Evolutionary conservation across 2,113 vertebrate species (phyloP).

Genomic region (Rhynchomys soricoides): DNA sequence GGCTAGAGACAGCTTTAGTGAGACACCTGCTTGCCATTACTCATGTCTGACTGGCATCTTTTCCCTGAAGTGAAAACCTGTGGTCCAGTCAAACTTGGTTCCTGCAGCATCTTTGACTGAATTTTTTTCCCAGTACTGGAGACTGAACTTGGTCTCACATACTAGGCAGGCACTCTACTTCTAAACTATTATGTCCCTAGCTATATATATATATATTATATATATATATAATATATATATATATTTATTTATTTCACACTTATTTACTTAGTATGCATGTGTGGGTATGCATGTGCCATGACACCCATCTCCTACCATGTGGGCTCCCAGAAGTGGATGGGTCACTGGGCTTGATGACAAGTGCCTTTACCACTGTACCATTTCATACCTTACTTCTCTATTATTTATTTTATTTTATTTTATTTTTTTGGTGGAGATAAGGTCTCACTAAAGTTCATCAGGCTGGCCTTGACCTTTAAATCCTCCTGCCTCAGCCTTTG

Average conservation of each 20-base stretch:
- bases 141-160: background rate
- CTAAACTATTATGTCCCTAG: background rate
- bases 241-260: no score
- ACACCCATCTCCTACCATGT: background rate
- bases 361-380: background rate
- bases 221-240: background rate
- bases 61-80: background rate
- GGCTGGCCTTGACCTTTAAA: background rate
- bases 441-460: background rate
- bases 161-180: no score
- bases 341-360: no score
- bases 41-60: background rate
- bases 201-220: background rate
- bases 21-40: background rate
- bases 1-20: background rate
- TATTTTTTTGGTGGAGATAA: background rate
- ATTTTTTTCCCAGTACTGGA: background rate
- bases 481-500: background rate
- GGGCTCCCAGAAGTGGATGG: background rate
- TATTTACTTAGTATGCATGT: background rate
- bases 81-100: background rate
- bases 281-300: no score
- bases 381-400: background rate
- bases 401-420: accelerated
- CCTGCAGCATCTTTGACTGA: background rate